These are phyloP conservation scores for Colistium nudipinnis DNA, from an alignment of 2,113 vertebrate species.

Conservation along the genomic window DNA sequence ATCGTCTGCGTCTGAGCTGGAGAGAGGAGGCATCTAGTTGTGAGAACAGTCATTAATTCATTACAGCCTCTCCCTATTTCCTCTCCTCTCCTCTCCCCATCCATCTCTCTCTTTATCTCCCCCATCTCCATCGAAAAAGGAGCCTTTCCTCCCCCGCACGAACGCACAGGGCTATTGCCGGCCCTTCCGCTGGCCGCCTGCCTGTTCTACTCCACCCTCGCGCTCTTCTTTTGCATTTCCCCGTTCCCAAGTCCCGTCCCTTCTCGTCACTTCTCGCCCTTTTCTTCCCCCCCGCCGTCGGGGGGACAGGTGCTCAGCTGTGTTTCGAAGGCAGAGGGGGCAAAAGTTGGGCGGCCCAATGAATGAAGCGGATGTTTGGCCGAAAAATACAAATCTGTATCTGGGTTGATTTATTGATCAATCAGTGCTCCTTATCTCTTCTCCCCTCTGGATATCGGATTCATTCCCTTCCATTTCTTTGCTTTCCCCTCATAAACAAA, in stretches of 20 bases:
- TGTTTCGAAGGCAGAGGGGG: conserved; percentile 9
- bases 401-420: conserved; percentile 24
- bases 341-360: not conserved
- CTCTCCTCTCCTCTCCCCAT: conserved; percentile 27
- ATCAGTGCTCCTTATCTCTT: not conserved
- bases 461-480: conserved; percentile 13
- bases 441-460: conserved; percentile 10
- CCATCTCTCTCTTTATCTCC: conserved; percentile 52
- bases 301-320: conserved; percentile 11
- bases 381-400: not conserved
- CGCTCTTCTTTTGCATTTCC: not conserved
- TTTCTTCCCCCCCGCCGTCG: not conserved
- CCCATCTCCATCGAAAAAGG: conserved; percentile 25
- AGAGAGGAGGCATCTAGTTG: conserved; percentile 73
- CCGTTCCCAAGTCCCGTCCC: conserved; percentile 7
- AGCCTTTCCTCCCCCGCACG: not conserved
- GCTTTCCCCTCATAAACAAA: not conserved
- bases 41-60: conserved; percentile 83
- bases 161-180: not conserved
- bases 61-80: conserved; percentile 67
- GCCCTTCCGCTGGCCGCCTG: conserved; percentile 1
- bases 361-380: conserved; percentile 7
- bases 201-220: conserved; percentile 17
- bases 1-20: conserved; percentile 67
- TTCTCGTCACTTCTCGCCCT: conserved; percentile 8